Evolutionary conservation across 2,113 vertebrate species (phyloP).

Genomic region (Columba janthina): DNA sequence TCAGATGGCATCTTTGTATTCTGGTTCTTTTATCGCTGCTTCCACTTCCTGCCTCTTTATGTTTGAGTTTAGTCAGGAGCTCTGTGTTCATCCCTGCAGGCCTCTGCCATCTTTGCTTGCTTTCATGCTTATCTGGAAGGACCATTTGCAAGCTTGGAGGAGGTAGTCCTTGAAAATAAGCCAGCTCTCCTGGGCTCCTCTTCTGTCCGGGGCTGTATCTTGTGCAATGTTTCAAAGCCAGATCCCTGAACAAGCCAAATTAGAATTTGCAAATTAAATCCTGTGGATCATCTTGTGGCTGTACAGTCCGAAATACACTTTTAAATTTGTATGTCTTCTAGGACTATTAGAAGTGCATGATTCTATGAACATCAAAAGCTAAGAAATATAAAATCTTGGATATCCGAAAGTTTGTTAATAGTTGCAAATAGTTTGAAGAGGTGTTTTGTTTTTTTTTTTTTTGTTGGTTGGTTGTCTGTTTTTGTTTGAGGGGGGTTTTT

Average conservation of each 20-base stretch:
- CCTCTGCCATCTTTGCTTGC: background rate
- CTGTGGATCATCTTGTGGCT: background rate
- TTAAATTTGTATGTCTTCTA: background rate
- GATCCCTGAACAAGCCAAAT: background rate
- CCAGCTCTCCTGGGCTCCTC: background rate
- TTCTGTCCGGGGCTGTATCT: background rate
- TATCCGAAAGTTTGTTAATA: background rate
- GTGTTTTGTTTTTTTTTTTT: accelerated
- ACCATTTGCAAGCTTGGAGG: background rate
- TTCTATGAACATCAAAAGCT: background rate
- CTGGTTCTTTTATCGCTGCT: background rate
- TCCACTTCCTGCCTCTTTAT: background rate
- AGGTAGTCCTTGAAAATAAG: background rate
- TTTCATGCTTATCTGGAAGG: background rate
- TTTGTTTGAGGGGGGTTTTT: background rate
- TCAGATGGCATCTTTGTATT: background rate
- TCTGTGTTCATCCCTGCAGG: background rate
- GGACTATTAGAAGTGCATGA: background rate
- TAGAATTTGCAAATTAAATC: background rate
- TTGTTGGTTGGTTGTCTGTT: background rate
- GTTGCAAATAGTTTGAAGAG: background rate
- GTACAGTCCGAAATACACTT: background rate
- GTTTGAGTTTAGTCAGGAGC: background rate
- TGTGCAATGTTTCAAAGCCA: background rate
- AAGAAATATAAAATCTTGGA: background rate